Percentiles rank a stretch among this genome's conserved stretches.
phyloP scores from a whole-genome alignment of 2,888 invertebrate genomes.

The Drosophila infuscata region DNA sequence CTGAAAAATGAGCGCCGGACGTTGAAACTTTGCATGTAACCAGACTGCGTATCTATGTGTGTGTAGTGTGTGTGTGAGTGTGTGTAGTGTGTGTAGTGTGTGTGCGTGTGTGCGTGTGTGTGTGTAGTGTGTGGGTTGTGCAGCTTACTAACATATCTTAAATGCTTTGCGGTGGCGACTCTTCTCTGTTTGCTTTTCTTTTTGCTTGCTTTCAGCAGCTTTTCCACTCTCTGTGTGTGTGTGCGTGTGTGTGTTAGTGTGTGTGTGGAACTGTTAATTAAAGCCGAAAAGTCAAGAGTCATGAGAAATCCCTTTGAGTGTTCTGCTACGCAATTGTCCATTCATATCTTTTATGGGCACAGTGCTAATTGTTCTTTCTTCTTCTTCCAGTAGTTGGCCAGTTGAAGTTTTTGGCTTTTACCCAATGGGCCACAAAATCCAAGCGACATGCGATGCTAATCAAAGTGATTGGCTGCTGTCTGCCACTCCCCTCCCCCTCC shows the following conservation, averaged over 20 bases:
- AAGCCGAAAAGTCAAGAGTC: slow-evolving; percentile 60
- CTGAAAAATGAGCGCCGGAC: slow-evolving; percentile 72
- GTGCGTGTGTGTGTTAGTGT: slow-evolving; percentile 2
- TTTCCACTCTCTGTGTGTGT: slow-evolving; percentile 11
- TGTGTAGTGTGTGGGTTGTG: background rate
- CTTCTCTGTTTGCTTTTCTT: slow-evolving; percentile 41
- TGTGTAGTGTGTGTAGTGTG: slow-evolving; percentile 3
- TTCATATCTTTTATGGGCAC: slow-evolving; percentile 66
- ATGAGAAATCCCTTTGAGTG: slow-evolving; percentile 57
- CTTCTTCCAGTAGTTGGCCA: background rate
- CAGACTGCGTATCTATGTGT: slow-evolving; percentile 19
- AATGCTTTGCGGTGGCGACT: slow-evolving; percentile 61
- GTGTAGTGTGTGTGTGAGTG: slow-evolving; percentile 2
- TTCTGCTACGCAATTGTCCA: slow-evolving; percentile 42
- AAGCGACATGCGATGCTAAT: slow-evolving; percentile 76
- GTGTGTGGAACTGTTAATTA: slow-evolving; percentile 62
- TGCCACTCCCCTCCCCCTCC: background rate
- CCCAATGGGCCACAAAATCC: slow-evolving; percentile 72
- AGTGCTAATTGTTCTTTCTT: slow-evolving; percentile 65
- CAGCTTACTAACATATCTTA: slow-evolving; percentile 46
- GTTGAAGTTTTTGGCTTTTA: slow-evolving; percentile 11
- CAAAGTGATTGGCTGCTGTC: slow-evolving; percentile 62
- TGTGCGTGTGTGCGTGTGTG: slow-evolving; percentile 5
- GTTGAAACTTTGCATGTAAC: slow-evolving; percentile 60
- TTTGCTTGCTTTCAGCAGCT: slow-evolving; percentile 57